These are phyloP conservation scores for Hirudinaria manillensis DNA, from an alignment of 2,888 invertebrate species.

Conservation along the genomic window DNA sequence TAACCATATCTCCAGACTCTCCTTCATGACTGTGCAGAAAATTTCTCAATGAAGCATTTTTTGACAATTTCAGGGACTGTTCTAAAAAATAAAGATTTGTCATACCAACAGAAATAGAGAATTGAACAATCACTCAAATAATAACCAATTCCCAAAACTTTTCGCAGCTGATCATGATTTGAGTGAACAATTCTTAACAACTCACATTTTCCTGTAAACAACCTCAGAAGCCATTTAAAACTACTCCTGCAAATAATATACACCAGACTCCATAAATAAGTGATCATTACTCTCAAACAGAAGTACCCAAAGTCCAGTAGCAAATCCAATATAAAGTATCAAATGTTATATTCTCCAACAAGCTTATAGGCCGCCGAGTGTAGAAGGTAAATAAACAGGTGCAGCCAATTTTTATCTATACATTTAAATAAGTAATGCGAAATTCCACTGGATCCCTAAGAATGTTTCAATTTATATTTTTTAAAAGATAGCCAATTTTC, in stretches of 20 bases:
- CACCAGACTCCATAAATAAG: not conserved
- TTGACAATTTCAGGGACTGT: conserved; percentile 67
- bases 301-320: no score
- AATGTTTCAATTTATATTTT: no score
- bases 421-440: no score
- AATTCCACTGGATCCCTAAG: no score
- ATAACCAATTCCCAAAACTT: not conserved
- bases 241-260: conserved; percentile 3
- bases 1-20: conserved; percentile 63
- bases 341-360: no score
- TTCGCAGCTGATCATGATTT: not conserved
- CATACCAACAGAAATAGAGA: not conserved
- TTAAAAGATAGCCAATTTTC: no score
- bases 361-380: no score
- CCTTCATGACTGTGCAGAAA: conserved; percentile 65
- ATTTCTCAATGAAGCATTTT: conserved; percentile 64
- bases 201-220: conserved; percentile 13
- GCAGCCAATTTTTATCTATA: no score
- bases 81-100: conserved; percentile 58
- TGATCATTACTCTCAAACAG: no score
- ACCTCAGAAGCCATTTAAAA: conserved; percentile 1
- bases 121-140: not conserved
- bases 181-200: not conserved
- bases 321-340: no score
- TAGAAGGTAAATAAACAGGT: no score